Evolutionary conservation across 1,140 invertebrate species (phyloP).

Genomic region (Drosophila nikananu): DNA sequence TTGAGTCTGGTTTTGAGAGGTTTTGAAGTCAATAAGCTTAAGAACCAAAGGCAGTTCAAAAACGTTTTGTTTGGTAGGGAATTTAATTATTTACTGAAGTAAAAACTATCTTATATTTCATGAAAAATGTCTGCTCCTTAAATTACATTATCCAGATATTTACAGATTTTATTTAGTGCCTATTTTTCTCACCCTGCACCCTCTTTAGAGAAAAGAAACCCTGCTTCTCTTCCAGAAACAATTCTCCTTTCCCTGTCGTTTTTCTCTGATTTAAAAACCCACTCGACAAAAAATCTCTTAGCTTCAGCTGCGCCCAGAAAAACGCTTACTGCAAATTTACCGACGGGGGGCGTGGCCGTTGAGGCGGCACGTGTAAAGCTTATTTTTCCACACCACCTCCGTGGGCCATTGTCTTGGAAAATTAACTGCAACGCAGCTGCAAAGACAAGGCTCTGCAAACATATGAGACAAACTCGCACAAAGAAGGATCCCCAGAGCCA

Average conservation of each 20-base stretch:
- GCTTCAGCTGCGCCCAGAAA: conserved; percentile 17
- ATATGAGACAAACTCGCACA: conserved; percentile 62
- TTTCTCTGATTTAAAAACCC: conserved; percentile 22
- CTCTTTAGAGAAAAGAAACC: background rate
- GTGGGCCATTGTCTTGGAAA: conserved; percentile 77
- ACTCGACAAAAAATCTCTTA: conserved; percentile 6
- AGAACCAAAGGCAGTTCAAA: background rate
- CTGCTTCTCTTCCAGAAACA: background rate
- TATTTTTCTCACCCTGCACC: conserved; percentile 2
- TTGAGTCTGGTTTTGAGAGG: background rate
- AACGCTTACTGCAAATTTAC: conserved; percentile 35
- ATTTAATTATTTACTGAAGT: background rate
- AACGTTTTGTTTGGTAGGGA: background rate
- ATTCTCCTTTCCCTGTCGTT: conserved; percentile 1
- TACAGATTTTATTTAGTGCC: background rate
- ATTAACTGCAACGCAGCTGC: conserved; percentile 71
- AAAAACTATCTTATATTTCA: background rate
- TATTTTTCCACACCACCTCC: conserved; percentile 68
- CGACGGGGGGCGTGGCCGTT: conserved; percentile 56
- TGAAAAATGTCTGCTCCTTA: background rate
- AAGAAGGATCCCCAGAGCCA: conserved; percentile 35
- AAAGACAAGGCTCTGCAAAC: conserved; percentile 52
- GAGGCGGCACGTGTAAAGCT: conserved; percentile 78
- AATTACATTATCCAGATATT: too few species aligned
- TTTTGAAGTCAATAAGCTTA: too few species aligned